These are phyloP conservation scores for Acipenser transmontanus DNA, from an alignment of 2,797 vertebrate genomes.

Conservation along the genomic window DNA sequence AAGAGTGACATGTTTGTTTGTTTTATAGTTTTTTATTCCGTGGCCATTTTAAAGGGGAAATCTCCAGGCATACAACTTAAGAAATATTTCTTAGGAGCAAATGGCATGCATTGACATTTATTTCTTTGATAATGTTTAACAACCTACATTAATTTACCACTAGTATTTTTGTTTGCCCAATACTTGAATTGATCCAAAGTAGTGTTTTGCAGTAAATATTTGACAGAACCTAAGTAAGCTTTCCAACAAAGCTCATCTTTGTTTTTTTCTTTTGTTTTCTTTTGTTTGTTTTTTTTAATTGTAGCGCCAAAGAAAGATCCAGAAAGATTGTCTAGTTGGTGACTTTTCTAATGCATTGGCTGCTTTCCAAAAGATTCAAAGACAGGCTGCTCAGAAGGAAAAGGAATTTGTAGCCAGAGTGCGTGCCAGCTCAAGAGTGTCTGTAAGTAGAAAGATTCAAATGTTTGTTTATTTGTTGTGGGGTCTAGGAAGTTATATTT, in stretches of 20 bases:
- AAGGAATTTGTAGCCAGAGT: conserved; percentile 91
- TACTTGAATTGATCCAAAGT: no score
- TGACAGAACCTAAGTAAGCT: no score
- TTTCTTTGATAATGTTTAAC: no score
- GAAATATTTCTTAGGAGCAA: not conserved
- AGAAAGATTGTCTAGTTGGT: conserved; percentile 82
- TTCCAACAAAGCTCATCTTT: no score
- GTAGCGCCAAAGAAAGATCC: conserved; percentile 89
- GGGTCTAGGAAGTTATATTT: no score
- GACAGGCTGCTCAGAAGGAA: conserved; percentile 83
- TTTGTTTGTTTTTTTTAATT: conserved; percentile 19
- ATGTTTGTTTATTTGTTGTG: not conserved
- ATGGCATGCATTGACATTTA: no score
- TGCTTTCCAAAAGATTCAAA: conserved; percentile 83
- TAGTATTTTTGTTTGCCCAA: no score
- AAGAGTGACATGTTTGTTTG: no score
- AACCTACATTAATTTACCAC: no score
- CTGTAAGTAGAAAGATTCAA: conserved; percentile 60
- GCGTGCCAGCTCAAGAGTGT: conserved; percentile 83
- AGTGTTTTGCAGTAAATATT: no score
- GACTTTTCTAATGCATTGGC: conserved; percentile 84
- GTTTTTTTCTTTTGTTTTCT: not conserved
- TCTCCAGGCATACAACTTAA: not conserved
- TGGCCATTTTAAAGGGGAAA: not conserved
- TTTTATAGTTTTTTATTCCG: no score